These are phyloP conservation scores for Ornithoptera alexandrae DNA, from an alignment of 2,888 invertebrate species.

Conservation along the genomic window DNA sequence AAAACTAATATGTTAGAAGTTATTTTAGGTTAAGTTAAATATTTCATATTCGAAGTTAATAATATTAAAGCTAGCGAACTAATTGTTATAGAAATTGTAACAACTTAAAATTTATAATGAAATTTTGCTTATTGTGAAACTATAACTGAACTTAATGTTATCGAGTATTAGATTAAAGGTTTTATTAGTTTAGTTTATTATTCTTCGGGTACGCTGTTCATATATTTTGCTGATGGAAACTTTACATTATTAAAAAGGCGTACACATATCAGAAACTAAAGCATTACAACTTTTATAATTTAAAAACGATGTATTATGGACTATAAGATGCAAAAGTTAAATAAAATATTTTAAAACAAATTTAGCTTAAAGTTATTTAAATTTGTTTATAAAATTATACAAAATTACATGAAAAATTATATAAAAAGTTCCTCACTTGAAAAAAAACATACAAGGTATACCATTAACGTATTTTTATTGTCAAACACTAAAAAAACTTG, in stretches of 20 bases:
- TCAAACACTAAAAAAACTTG: no score
- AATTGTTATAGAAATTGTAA: neutral
- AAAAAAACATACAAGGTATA: no score
- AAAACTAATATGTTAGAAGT: neutral
- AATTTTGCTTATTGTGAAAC: neutral
- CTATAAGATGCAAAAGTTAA: no score
- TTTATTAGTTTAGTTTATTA: neutral
- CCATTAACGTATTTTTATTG: no score
- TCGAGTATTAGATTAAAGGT: neutral
- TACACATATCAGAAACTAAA: neutral
- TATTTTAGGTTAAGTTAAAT: neutral
- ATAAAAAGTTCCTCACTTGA: no score
- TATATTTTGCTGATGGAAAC: neutral
- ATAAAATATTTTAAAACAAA: no score
- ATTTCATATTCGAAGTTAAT: neutral
- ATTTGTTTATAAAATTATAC: no score
- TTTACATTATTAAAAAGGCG: neutral
- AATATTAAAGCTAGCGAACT: neutral
- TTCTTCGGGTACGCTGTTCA: neutral
- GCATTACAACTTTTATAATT: neutral
- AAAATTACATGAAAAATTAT: no score
- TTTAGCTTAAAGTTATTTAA: no score
- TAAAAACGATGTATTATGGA: no score
- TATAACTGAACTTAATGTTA: neutral
- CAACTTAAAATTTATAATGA: neutral